Base-by-base conservation (phyloP, 2,888 invertebrate genomes). In the Trimorus sp. region DNA sequence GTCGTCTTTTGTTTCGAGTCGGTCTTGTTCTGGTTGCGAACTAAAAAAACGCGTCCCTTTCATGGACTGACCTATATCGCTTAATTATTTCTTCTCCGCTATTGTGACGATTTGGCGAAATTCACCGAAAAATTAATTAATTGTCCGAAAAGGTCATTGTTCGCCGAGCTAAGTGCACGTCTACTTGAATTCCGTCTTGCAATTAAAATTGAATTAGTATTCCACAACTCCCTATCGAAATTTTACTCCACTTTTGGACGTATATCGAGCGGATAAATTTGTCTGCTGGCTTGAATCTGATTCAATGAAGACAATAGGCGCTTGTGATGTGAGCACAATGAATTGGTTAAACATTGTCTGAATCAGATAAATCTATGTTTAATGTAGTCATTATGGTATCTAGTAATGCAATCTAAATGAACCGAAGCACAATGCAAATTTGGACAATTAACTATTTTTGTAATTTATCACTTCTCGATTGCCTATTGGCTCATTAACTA, bases 311-410 rank as follows among this genome's bases (percentile, higher is more conserved):
- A 63, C 71, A 71, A 63, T 71, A n/a, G 62, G 7, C 36, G 16
- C 48, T 45, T 54, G 54, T 71, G 71, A 71, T 56, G 62, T 48
- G 51, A 71, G 71, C 53, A 71, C 71, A 71, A 71, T 71, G 71
- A 71, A 71, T 62, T 71, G 62, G 71, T 62, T 71, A 62, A 62
- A 71, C 62, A 71, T 71, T 62, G 71, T 71, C 48, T 53, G 62
- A 54, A 62, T 71, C 62, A 71, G 71, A 71, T 71, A 71, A 71
- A 71, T 71, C 62, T 71, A 56, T 63, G 45, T 56, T 62, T 71
- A 71, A 71, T 63, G 54, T 45, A 14, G 60, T 59, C 45, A 71
- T 53, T 60, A 71, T 45, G 15, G 48, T 58, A 59, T 59, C 51
- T 70, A 16, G 51, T 60, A 60, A 62, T 62, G 49, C 51, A 49